phyloP scores from a whole-genome alignment of 2,113 vertebrate genomes.

The Macquaria ambigua region DNA sequence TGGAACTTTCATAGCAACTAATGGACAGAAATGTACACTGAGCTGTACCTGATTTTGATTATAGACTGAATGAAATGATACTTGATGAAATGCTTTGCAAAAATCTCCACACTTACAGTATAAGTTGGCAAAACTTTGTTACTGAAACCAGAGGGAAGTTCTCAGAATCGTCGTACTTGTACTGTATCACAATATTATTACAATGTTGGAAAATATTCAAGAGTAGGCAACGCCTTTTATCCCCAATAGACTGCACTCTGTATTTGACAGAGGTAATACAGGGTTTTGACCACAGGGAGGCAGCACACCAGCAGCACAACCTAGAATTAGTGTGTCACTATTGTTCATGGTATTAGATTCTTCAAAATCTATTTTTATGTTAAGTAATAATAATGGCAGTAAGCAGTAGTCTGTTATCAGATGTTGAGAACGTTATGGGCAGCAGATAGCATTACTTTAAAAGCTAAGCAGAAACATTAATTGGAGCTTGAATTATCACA shows the following conservation, averaged over 20 bases:
- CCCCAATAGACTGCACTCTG: background rate
- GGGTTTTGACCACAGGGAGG: constrained; percentile 63
- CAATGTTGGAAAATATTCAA: constrained; percentile 10
- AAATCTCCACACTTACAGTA: constrained; percentile 18
- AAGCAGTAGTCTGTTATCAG: constrained; percentile 36
- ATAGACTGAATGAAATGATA: background rate
- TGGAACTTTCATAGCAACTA: background rate
- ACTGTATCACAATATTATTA: constrained; percentile 12
- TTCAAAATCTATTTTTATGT: constrained; percentile 22
- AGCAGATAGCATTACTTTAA: constrained; percentile 38
- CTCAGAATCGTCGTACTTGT: constrained; percentile 8
- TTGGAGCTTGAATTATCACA: constrained; percentile 41
- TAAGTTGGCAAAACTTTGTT: constrained; percentile 8
- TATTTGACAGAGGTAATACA: constrained; percentile 52
- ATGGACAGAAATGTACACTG: constrained; percentile 14
- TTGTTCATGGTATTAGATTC: constrained; percentile 1
- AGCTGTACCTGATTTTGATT: background rate
- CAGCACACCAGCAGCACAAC: constrained; percentile 38
- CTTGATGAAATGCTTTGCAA: constrained; percentile 11
- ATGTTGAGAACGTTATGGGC: constrained; percentile 14
- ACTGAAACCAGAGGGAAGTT: constrained; percentile 3
- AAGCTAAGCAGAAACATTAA: constrained; percentile 46
- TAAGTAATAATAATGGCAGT: constrained; percentile 30
- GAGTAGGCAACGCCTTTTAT: background rate
- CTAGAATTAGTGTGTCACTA: background rate